Evolutionary conservation across 2,113 vertebrate genomes (phyloP).

Genomic region (Eclectus roratus): DNA sequence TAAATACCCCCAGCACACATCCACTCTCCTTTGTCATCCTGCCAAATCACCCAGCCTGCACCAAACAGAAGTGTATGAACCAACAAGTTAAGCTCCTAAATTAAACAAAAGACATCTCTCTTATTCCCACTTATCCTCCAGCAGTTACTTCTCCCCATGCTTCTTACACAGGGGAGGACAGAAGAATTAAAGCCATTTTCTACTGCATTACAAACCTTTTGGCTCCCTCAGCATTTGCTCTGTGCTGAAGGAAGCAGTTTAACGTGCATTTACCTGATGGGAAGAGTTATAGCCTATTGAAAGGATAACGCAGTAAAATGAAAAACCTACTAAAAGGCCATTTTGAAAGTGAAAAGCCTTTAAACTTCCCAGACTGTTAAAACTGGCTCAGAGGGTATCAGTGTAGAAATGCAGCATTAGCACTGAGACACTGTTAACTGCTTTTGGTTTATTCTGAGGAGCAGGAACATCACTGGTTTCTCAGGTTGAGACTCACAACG

Average conservation of each 20-base stretch:
- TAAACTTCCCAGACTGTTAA: neutral
- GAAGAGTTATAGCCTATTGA: neutral
- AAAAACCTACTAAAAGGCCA: neutral
- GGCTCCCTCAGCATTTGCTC: neutral
- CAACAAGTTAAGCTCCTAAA: neutral
- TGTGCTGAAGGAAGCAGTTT: neutral
- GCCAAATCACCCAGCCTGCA: neutral
- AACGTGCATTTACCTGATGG: neutral
- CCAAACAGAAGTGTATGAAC: neutral
- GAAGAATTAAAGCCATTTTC: neutral
- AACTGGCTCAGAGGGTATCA: neutral
- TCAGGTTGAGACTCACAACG: neutral
- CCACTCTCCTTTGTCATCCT: neutral
- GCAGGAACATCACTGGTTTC: neutral
- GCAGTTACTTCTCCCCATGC: neutral
- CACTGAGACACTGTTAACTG: neutral
- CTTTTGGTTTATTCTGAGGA: neutral
- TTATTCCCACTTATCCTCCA: neutral
- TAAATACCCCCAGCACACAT: neutral
- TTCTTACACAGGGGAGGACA: neutral
- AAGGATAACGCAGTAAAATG: neutral
- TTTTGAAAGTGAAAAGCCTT: conserved; percentile 29
- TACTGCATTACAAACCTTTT: neutral
- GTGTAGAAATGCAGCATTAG: neutral
- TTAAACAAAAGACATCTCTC: neutral